Percentiles rank a stretch among this genome's conserved stretches.
phyloP scores from a whole-genome alignment of 2,797 vertebrate species.

The Botia almorhae region DNA sequence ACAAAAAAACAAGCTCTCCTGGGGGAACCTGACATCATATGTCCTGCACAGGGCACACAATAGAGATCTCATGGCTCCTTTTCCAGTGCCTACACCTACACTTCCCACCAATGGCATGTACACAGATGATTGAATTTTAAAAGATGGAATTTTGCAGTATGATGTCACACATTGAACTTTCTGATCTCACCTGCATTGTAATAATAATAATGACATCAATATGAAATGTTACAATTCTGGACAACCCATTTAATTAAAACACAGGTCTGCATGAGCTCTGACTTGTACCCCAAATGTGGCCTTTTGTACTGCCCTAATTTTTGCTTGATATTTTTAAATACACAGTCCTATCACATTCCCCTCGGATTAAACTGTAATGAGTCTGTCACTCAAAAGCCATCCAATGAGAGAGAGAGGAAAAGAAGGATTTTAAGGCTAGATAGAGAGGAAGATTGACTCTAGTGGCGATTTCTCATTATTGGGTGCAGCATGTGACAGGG shows the following conservation, averaged over 20 bases:
- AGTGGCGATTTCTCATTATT: constrained; percentile 34
- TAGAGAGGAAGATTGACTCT: constrained; percentile 24
- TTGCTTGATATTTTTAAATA: constrained; percentile 41
- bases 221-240: not conserved
- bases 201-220: not conserved
- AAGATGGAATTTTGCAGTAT: no score
- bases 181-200: not conserved
- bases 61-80: no score
- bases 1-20: no score
- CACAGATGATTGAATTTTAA: no score
- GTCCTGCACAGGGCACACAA: no score
- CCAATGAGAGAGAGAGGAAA: not conserved
- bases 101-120: no score
- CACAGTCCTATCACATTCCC: constrained; percentile 29
- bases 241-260: constrained; percentile 27
- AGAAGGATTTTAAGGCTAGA: not conserved
- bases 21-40: no score
- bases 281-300: not conserved
- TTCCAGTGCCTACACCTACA: no score
- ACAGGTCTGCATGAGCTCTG: not conserved
- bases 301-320: constrained; percentile 24
- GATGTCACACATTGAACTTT: not conserved
- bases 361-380: constrained; percentile 49
- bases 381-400: constrained; percentile 43
- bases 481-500: constrained; percentile 35